These are phyloP conservation scores for Diarsia brunnea DNA, from an alignment of 2,888 invertebrate genomes.

Conservation along the genomic window DNA sequence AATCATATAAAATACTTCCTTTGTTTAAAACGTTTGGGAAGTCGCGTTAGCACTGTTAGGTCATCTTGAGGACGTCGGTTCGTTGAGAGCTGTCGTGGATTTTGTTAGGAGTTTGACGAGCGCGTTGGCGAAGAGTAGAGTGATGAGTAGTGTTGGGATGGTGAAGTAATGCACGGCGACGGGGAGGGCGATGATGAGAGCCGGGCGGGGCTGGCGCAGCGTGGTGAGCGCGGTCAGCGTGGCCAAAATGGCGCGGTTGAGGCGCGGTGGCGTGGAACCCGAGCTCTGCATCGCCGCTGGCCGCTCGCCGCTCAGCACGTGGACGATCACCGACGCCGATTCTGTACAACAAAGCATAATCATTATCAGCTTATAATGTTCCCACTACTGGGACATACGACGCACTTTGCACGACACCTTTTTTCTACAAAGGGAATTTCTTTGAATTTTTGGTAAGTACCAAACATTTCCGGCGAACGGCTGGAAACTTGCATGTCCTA, in stretches of 20 bases:
- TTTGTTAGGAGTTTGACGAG: slow-evolving; percentile 59
- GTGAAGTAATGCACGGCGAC: slow-evolving; percentile 72
- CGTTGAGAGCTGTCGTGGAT: slow-evolving; percentile 48
- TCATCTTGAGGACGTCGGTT: slow-evolving; percentile 78
- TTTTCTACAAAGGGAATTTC: too few species aligned
- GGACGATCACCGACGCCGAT: slow-evolving; percentile 95
- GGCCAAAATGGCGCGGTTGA: slow-evolving; percentile 79
- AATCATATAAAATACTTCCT: slow-evolving; percentile 64
- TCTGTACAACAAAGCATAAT: slow-evolving; percentile 84
- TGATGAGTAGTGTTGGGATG: slow-evolving; percentile 67
- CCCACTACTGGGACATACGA: background rate
- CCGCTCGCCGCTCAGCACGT: slow-evolving; percentile 95
- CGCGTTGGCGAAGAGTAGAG: slow-evolving; percentile 62
- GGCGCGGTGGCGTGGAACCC: slow-evolving; percentile 80
- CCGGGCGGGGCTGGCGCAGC: slow-evolving; percentile 71
- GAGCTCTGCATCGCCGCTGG: slow-evolving; percentile 92
- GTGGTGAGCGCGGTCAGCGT: slow-evolving; percentile 79
- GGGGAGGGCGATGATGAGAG: slow-evolving; percentile 69
- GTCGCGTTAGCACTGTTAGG: slow-evolving; percentile 74
- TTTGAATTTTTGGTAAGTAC: too few species aligned
- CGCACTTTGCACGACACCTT: too few species aligned
- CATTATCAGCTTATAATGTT: background rate
- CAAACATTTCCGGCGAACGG: too few species aligned
- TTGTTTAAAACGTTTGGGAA: slow-evolving; percentile 64
- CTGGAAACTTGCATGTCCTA: too few species aligned